A percentile compares a stretch with the other conserved stretches of the same genome.
Evolutionary conservation across 2,113 vertebrate genomes (phyloP).

Genomic region (Oncorhynchus masou): DNA sequence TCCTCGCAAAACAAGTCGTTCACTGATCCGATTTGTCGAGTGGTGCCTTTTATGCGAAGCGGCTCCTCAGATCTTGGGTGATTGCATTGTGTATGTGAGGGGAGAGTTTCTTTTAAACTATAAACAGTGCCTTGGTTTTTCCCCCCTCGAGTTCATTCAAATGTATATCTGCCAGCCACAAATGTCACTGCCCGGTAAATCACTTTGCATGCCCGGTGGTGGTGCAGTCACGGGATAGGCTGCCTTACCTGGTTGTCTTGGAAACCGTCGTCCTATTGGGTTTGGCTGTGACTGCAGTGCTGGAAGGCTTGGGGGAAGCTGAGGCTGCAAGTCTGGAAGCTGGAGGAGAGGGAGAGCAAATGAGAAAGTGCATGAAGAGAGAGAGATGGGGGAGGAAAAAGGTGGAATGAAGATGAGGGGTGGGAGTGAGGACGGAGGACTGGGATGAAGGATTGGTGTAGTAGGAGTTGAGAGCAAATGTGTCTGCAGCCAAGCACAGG

Average conservation of each 20-base stretch:
- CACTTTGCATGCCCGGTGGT: neutral
- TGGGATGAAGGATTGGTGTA: too few relatives aligned
- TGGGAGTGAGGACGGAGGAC: too few relatives aligned
- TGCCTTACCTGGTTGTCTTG: constrained; percentile 68
- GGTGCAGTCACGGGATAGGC: neutral
- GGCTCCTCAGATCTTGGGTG: constrained; percentile 8
- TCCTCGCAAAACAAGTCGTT: constrained; percentile 32
- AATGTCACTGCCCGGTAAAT: neutral
- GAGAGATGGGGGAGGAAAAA: neutral
- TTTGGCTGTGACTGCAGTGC: constrained; percentile 49
- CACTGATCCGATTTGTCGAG: constrained; percentile 23
- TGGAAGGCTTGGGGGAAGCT: constrained; percentile 45
- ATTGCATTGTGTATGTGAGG: neutral
- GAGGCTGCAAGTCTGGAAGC: constrained; percentile 33
- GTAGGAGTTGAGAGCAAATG: too few relatives aligned
- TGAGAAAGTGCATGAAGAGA: neutral
- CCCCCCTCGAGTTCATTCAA: neutral
- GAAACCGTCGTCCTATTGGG: constrained; percentile 28
- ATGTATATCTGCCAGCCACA: neutral
- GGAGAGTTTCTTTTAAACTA: neutral
- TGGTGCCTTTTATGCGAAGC: neutral
- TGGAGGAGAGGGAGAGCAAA: constrained; percentile 3
- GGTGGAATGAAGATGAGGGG: too few relatives aligned
- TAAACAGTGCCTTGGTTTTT: neutral
- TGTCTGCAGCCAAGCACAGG: too few relatives aligned